phyloP scores from a whole-genome alignment of 1,140 invertebrate species.

The Drosophila pectinifera region DNA sequence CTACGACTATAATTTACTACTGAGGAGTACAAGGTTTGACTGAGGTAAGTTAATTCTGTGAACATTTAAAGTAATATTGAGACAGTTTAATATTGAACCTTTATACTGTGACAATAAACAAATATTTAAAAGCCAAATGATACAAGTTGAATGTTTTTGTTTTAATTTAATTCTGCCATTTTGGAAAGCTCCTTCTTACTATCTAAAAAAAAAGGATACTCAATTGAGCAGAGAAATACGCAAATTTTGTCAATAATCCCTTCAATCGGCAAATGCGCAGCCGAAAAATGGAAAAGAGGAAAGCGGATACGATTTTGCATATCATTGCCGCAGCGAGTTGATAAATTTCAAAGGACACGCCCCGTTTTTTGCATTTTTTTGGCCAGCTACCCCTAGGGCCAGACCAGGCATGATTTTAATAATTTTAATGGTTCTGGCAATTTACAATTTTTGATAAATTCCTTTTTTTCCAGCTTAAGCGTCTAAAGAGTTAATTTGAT shows the following conservation, averaged over 20 bases:
- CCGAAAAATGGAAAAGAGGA: not conserved
- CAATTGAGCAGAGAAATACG: conserved; percentile 36
- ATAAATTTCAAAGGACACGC: conserved; percentile 80
- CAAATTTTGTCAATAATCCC: conserved; percentile 29
- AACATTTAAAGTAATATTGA: no score
- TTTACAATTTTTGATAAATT: conserved; percentile 83
- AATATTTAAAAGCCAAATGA: not conserved
- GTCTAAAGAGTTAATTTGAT: conserved; percentile 83
- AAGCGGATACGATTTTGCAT: conserved; percentile 73
- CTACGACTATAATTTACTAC: not conserved
- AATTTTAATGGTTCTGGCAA: conserved; percentile 83
- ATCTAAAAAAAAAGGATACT: conserved; percentile 1
- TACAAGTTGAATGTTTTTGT: not conserved
- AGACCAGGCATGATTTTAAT: conserved; percentile 73
- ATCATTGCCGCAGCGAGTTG: conserved; percentile 65
- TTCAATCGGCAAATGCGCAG: conserved; percentile 40
- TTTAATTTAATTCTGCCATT: not conserved
- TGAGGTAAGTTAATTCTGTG: no score
- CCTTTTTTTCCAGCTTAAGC: conserved; percentile 75
- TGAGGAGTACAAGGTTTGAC: not conserved
- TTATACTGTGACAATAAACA: not conserved
- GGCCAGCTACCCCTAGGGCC: conserved; percentile 15
- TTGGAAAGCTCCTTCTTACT: conserved; percentile 1
- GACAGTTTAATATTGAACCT: not conserved
- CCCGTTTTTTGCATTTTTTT: conserved; percentile 32